A percentile compares a stretch with the other conserved stretches of the same genome.
phyloP scores from a whole-genome alignment of 2,888 invertebrate species.

The Cryptocephalus primarius region DNA sequence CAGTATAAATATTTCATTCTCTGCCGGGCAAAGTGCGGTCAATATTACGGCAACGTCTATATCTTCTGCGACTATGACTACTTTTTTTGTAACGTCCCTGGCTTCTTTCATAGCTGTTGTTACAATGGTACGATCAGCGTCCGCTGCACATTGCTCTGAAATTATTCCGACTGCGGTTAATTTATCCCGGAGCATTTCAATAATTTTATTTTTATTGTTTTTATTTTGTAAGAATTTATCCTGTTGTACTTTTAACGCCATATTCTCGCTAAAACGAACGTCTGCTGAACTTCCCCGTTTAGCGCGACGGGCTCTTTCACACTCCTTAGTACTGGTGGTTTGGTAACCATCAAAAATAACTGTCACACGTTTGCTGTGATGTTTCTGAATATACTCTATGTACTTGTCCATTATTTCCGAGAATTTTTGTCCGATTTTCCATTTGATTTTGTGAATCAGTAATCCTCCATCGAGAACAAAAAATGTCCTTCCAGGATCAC shows the following conservation, averaged over 20 bases:
- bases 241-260: conserved; percentile 3
- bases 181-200: conserved; percentile 4
- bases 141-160: conserved; percentile 5
- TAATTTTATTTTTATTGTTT: conserved; percentile 4
- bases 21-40: conserved; percentile 1
- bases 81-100: conserved; percentile 2
- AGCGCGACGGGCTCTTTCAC: conserved; percentile 2
- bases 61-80: conserved; percentile 5
- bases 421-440: conserved; percentile 2
- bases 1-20: conserved; percentile 4
- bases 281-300: conserved; percentile 2
- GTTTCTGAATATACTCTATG: conserved; percentile 1
- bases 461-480: conserved; percentile 4
- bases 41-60: conserved; percentile 2
- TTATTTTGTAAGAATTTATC: conserved; percentile 5
- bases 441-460: neutral
- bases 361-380: neutral
- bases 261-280: conserved; percentile 1
- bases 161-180: conserved; percentile 1
- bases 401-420: conserved; percentile 1
- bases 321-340: neutral
- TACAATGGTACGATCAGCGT: conserved; percentile 5
- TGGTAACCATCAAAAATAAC: conserved; percentile 4
- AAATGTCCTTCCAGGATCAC: conserved; percentile 2
- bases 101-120: conserved; percentile 3